A percentile compares a stretch with the other conserved stretches of the same genome.
Evolutionary conservation across 1,140 invertebrate species (phyloP).

Genomic region (Drosophila virilis): DNA sequence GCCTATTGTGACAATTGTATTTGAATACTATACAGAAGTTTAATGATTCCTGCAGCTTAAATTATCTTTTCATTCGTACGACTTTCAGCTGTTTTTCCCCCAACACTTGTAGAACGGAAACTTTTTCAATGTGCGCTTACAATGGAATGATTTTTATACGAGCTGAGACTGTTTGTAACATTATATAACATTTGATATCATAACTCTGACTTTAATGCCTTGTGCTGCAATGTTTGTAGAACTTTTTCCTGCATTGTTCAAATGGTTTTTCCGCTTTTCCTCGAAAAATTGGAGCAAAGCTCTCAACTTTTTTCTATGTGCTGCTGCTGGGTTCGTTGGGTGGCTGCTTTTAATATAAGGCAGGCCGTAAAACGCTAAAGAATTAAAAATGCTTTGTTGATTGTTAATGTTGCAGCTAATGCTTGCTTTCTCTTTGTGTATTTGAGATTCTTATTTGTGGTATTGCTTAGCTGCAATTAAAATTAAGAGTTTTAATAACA

Average conservation of each 20-base stretch:
- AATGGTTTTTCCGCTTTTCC: slow-evolving; percentile 48
- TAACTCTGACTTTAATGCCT: slow-evolving; percentile 18
- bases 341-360: slow-evolving; percentile 21
- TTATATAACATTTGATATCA: slow-evolving; percentile 22
- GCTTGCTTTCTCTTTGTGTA: slow-evolving; percentile 29
- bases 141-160: slow-evolving; percentile 25
- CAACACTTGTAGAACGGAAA: slow-evolving; percentile 3
- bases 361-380: slow-evolving; percentile 28
- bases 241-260: slow-evolving; percentile 16
- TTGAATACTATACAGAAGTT: not conserved
- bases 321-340: slow-evolving; percentile 22
- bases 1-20: not conserved
- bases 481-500: not conserved
- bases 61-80: not conserved
- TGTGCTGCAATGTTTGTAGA: slow-evolving; percentile 13
- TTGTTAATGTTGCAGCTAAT: slow-evolving; percentile 71
- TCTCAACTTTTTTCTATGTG: slow-evolving; percentile 59
- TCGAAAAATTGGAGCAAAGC: slow-evolving; percentile 72
- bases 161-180: slow-evolving; percentile 11
- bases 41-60: not conserved
- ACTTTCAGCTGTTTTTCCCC: not conserved
- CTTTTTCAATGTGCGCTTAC: slow-evolving; percentile 16
- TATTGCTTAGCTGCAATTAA: slow-evolving; percentile 2
- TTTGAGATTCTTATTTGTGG: slow-evolving; percentile 3
- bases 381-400: slow-evolving; percentile 59